Conservation (phyloP, 2,888 invertebrate species). For the Cephonodes hylas region DNA sequence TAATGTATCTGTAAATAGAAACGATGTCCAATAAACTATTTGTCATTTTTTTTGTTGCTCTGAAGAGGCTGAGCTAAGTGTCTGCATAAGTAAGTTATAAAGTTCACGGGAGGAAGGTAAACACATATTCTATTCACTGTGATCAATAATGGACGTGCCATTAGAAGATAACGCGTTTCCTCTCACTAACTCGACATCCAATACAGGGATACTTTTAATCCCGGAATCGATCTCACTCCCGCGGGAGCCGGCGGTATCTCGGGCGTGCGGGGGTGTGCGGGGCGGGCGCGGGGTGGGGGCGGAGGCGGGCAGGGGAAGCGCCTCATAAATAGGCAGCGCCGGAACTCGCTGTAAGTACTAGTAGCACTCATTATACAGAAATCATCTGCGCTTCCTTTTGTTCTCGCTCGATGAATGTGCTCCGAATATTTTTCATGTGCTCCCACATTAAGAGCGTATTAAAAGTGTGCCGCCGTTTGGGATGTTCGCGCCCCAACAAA, state of each 20-base stretch:
- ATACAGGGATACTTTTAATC: constrained; percentile 1
- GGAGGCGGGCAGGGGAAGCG: background rate
- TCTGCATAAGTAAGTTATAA: too few species aligned
- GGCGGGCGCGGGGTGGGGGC: background rate
- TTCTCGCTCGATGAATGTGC: background rate
- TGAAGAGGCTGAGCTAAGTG: too few species aligned
- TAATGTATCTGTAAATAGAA: too few species aligned
- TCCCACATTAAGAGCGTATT: background rate
- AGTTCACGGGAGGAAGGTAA: background rate
- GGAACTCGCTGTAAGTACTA: background rate
- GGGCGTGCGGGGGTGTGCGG: background rate
- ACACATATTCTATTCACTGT: background rate
- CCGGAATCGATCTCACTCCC: background rate
- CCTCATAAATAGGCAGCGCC: background rate
- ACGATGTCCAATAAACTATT: too few species aligned
- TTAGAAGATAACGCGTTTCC: background rate
- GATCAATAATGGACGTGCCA: background rate
- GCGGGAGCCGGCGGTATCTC: background rate
- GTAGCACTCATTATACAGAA: background rate
- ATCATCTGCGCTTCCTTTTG: background rate
- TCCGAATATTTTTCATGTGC: background rate
- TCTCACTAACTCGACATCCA: background rate
- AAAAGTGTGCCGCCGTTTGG: background rate
- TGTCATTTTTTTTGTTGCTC: background rate
- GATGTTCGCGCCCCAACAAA: background rate